Evolutionary conservation across 2,888 invertebrate genomes (phyloP).

Genomic region (Lepidochrysops patricia): DNA sequence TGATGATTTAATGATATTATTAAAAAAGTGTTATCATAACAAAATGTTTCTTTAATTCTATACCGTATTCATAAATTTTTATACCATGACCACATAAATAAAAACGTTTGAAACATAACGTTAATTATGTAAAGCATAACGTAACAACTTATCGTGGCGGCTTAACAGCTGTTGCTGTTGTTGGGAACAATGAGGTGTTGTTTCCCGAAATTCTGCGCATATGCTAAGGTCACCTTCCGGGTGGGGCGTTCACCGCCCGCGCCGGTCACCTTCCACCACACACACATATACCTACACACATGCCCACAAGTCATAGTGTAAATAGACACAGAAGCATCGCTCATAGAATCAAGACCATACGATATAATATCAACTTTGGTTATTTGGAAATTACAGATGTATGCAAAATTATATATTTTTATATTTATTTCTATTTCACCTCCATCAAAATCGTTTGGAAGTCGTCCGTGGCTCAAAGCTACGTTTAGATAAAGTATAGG

Average conservation of each 20-base stretch:
- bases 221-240: conserved; percentile 62
- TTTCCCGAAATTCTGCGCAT: conserved; percentile 43
- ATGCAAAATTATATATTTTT: too few relatives aligned
- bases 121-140: neutral
- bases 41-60: too few relatives aligned
- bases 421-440: too few relatives aligned
- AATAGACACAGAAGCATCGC: neutral
- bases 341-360: too few relatives aligned
- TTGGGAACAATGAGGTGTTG: conserved; percentile 4
- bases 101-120: too few relatives aligned
- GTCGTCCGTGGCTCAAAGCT: too few relatives aligned
- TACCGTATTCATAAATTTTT: too few relatives aligned
- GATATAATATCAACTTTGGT: too few relatives aligned
- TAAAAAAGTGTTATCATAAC: too few relatives aligned
- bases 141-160: neutral
- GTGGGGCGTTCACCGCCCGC: conserved; percentile 39
- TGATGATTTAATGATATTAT: neutral
- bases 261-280: conserved; percentile 41
- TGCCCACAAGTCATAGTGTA: neutral
- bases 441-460: too few relatives aligned
- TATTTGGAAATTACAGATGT: too few relatives aligned
- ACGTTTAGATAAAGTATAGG: neutral
- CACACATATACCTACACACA: conserved; percentile 20
- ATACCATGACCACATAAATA: too few relatives aligned
- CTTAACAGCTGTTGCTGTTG: neutral